Evolutionary conservation across 2,888 invertebrate genomes (phyloP), one percentile per base, ranked within the genome.

Genomic region (Drosophila algonquin): DNA sequence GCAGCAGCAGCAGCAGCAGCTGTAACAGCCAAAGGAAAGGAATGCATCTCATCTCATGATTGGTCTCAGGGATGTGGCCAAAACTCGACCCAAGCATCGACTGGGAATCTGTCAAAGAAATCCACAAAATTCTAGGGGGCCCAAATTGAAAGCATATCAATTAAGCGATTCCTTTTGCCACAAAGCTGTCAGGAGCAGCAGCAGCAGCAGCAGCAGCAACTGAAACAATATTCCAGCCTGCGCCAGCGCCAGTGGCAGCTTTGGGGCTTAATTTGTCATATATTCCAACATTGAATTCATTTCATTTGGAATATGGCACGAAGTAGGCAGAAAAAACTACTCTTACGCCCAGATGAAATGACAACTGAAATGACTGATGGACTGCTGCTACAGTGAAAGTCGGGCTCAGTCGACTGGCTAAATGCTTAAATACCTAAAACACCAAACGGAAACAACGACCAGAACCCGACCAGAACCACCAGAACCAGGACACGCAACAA

Each of bases 391-490:
- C 18, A 35, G 51, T 46, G 62, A 56, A 75, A 70, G 74, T n/a
- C n/a, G 59, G 69, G 75, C 63, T 75, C 73, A 56, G 63, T 52
- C 69, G 63, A 78, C 75, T 73, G 79, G 65, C 79, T 79, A 82
- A 80, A 80, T 79, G 82, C 85, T 77, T 85, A 87, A 86, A 84
- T 87, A 73, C 80, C 80, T 79, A 79, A 81, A 75, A 79, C 69
- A 64, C 70, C 73, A 62, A 65, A 64, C 70, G 71, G 61, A 59
- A 69, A 58, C 47, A 62, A 56, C 44, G 67, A 57, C 40, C 59
- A 53, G 52, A 18, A 18, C 18, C 72, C n/a, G n/a, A 58, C 53
- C 57, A 54, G 53, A 24, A 5, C 27, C 57, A 62, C 52, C 14
- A 48, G 51, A 47, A 51, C 54, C 2, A 40, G 40, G 40, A 40